These are phyloP conservation scores for Spicauda simplicius DNA, from an alignment of 2,888 invertebrate species.

Conservation along the genomic window DNA sequence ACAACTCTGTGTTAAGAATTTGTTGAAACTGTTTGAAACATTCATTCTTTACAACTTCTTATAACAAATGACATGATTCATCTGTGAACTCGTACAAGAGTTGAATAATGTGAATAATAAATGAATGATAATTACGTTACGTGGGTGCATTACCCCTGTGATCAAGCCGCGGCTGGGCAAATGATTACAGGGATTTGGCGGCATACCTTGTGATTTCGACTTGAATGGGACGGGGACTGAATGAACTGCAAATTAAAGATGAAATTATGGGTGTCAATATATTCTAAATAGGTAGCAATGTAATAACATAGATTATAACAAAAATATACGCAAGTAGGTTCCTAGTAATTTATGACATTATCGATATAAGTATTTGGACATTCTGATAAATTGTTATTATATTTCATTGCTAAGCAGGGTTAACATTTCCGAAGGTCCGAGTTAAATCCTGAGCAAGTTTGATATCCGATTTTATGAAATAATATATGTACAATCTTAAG, in stretches of 20 bases:
- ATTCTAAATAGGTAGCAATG: not conserved
- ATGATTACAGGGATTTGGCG: slow-evolving; percentile 27
- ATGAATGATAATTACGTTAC: slow-evolving; percentile 24
- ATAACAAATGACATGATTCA: slow-evolving; percentile 4
- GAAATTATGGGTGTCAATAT: slow-evolving; percentile 2
- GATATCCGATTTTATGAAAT: too few species aligned
- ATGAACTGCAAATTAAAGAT: slow-evolving; percentile 22
- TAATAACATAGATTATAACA: not conserved
- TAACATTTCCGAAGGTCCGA: too few species aligned
- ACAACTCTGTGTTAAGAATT: too few species aligned
- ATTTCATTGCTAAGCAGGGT: too few species aligned
- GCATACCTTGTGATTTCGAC: slow-evolving; percentile 30
- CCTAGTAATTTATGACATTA: not conserved
- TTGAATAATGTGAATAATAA: slow-evolving; percentile 7
- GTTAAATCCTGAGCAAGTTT: too few species aligned
- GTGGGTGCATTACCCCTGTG: slow-evolving; percentile 23
- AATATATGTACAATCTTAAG: too few species aligned
- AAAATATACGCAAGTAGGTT: not conserved
- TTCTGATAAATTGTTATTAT: not conserved
- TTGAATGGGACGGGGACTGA: slow-evolving; percentile 21
- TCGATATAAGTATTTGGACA: not conserved
- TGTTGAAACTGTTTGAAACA: too few species aligned
- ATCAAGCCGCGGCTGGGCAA: slow-evolving; percentile 1
- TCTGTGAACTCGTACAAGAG: not conserved
- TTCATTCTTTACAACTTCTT: too few species aligned